Evolutionary conservation across 2,888 invertebrate genomes (phyloP), one percentile per base, ranked within the genome.

Genomic region (Sphaerophoria taeniata): DNA sequence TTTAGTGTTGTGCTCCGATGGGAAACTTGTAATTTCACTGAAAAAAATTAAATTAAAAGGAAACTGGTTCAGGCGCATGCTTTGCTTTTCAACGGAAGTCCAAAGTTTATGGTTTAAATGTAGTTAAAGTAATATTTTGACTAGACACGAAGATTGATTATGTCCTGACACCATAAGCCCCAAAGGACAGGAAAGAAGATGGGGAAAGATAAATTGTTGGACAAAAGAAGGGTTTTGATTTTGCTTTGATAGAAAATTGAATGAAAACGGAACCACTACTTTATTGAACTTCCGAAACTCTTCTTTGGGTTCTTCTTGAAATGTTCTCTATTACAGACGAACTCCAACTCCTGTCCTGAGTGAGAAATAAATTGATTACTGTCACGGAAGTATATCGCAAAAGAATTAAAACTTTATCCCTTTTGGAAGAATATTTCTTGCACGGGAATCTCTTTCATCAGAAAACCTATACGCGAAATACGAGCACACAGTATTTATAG

Each of bases 291-390:
- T 56, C 36, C 36, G 24, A 34, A 78, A 33, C 58, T 58, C 45
- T 53, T 58, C 53, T 36, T 14, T 3, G 12, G 55, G n/a, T 51
- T 84, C 80, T 76, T 43, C 76, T 76, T 74, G 16, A 60, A 71
- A 65, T n/a, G 78, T 65, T 45, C 56, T 69, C 47, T 51, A 43
- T 47, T 16, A 47, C 47, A 43, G 9, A 16, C 0, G 65, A 33
- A 39, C 53, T 71, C 65, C 34, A 47, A 34, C 36, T 65, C 5
- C 16, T 34, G 11, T 34, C 34, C 12, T 39, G 39, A 24, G 24
- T 36, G 49, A 70, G 89, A 91, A 90, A 91, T 91, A 91, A 91
- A 91, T 91, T 91, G 91, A 91, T 91, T 91, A 91, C 90, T 91
- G 91, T 90, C 91, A 91, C 90, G 91, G 91, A 91, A 91, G 90